Conservation (phyloP, 1,140 invertebrate species). For the Arion vulgaris region DNA sequence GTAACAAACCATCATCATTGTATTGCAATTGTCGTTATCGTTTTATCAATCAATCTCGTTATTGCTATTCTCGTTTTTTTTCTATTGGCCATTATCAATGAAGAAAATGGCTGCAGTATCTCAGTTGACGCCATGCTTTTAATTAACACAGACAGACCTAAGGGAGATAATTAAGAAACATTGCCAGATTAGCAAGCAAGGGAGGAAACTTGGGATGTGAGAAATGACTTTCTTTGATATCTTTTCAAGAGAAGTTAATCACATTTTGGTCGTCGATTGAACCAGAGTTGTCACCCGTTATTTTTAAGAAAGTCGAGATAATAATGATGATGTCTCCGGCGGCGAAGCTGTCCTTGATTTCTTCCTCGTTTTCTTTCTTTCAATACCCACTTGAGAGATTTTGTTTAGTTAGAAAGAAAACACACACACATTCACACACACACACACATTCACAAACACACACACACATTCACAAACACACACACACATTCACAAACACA, state of each 20-base stretch:
- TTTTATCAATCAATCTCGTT: background rate
- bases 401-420: too few relatives aligned
- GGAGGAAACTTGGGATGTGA: background rate
- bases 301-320: background rate
- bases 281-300: background rate
- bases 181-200: background rate
- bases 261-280: conserved; percentile 20
- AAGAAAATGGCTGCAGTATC: background rate
- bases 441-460: too few relatives aligned
- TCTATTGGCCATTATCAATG: background rate
- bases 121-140: background rate
- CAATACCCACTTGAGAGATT: too few relatives aligned
- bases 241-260: conserved; percentile 13
- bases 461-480: too few relatives aligned
- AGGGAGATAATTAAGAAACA: conserved; percentile 10
- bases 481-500: too few relatives aligned
- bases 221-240: background rate
- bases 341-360: too few relatives aligned
- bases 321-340: too few relatives aligned
- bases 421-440: too few relatives aligned
- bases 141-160: conserved; percentile 16
- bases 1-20: too few relatives aligned
- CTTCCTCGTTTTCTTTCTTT: too few relatives aligned
- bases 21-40: too few relatives aligned
- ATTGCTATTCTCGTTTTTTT: background rate